Conservation (phyloP, 2,113 vertebrate species). For the Phoenicopterus ruber region DNA sequence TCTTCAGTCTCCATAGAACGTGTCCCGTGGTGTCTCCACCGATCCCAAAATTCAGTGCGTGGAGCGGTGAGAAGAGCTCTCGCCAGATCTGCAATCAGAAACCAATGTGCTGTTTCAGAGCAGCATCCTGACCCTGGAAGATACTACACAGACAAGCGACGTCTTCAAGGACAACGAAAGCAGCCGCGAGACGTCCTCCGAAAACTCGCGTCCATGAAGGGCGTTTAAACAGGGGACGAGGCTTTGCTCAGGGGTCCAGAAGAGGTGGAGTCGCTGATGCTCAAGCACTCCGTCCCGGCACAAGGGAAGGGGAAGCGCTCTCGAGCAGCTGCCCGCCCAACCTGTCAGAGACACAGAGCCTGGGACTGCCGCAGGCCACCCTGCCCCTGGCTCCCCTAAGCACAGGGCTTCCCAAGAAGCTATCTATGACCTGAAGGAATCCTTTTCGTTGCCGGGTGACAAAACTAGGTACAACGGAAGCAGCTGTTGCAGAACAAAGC, state of each 20-base stretch:
- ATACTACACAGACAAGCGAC: accelerated
- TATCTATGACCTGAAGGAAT: not conserved
- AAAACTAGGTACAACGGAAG: not conserved
- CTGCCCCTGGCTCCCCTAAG: too few species aligned
- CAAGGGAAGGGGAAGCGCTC: not conserved
- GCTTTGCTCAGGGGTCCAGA: not conserved
- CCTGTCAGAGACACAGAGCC: not conserved
- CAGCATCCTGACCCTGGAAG: not conserved
- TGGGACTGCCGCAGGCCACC: too few species aligned
- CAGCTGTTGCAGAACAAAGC: not conserved
- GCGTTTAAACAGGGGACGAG: too few species aligned
- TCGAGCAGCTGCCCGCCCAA: not conserved
- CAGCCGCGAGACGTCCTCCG: not conserved
- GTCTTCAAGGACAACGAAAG: not conserved
- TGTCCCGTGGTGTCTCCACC: constrained; percentile 94
- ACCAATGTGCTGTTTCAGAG: not conserved
- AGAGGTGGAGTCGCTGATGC: not conserved
- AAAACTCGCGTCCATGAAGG: not conserved
- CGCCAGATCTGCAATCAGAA: constrained; percentile 86
- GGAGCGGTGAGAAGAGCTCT: constrained; percentile 94
- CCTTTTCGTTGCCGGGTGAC: not conserved
- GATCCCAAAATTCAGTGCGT: constrained; percentile 95
- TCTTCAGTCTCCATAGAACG: constrained; percentile 95
- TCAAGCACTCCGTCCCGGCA: not conserved
- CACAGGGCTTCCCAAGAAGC: not conserved